phyloP scores from a whole-genome alignment of 2,797 vertebrate genomes.

The Rhinella marina region DNA sequence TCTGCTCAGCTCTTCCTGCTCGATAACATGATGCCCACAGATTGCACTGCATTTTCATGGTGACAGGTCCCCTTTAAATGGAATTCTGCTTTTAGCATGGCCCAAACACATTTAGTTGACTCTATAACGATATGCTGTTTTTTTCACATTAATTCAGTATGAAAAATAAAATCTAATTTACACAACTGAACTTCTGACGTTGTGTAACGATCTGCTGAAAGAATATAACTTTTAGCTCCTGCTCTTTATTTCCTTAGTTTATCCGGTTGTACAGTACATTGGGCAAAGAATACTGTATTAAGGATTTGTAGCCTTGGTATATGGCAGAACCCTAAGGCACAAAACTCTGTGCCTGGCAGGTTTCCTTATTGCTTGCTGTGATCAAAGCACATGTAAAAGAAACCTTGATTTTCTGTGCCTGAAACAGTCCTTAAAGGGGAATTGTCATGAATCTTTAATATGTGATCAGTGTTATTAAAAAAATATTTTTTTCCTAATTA shows the following conservation, averaged over 20 bases:
- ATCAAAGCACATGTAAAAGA: slow-evolving; percentile 39
- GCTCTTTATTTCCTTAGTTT: neutral
- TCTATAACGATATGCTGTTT: neutral
- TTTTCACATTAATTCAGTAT: neutral
- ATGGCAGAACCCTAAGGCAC: slow-evolving; percentile 31
- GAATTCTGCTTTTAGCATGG: neutral
- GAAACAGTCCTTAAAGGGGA: slow-evolving; percentile 22
- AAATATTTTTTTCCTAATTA: slow-evolving; percentile 18
- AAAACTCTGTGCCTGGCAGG: slow-evolving; percentile 10
- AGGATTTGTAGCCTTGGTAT: slow-evolving; percentile 36
- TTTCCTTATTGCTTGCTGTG: slow-evolving; percentile 37
- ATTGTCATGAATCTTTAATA: neutral
- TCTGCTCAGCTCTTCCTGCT: too few relatives aligned
- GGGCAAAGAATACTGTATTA: slow-evolving; percentile 16
- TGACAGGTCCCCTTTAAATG: neutral
- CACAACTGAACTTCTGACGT: neutral
- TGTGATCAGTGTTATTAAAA: slow-evolving; percentile 2
- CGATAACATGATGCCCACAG: too few relatives aligned
- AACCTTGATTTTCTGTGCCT: neutral
- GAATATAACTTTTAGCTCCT: neutral
- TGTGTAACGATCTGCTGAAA: neutral
- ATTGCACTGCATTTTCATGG: too few relatives aligned
- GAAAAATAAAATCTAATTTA: neutral
- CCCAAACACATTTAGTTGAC: neutral
- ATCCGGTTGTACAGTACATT: slow-evolving; percentile 9